phyloP scores from a whole-genome alignment of 2,797 vertebrate genomes.

The Gephyroberyx darwinii region DNA sequence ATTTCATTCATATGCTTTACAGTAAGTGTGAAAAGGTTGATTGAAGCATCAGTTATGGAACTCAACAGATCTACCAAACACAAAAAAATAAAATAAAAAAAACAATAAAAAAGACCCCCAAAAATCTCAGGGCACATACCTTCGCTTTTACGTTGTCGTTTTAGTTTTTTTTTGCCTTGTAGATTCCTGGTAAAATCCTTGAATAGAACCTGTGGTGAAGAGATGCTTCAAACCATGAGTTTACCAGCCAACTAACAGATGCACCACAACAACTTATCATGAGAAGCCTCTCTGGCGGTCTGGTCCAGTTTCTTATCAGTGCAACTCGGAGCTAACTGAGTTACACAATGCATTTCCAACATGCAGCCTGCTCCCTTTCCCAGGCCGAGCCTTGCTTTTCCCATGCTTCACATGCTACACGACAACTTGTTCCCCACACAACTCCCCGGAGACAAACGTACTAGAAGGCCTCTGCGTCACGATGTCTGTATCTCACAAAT shows the following conservation, averaged over 20 bases:
- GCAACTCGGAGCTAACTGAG: constrained; percentile 66
- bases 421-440: constrained; percentile 38
- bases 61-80: background rate
- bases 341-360: constrained; percentile 68
- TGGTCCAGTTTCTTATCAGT: constrained; percentile 63
- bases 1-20: background rate
- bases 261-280: constrained; percentile 26
- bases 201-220: background rate
- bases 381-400: constrained; percentile 70
- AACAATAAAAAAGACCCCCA: background rate
- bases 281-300: constrained; percentile 53
- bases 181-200: constrained; percentile 25
- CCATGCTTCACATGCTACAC: constrained; percentile 53
- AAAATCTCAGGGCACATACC: constrained; percentile 50
- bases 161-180: constrained; percentile 4
- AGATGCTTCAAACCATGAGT: constrained; percentile 25
- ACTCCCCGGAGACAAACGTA: constrained; percentile 33
- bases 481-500: background rate
- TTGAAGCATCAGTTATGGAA: background rate
- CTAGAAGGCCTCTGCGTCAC: constrained; percentile 45
- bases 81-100: no score
- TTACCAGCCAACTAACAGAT: constrained; percentile 29
- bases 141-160: constrained; percentile 10
- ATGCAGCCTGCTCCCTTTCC: constrained; percentile 81
- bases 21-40: background rate